Evolutionary conservation across 2,888 invertebrate species (phyloP).

Genomic region (Dicroscelio sp.): DNA sequence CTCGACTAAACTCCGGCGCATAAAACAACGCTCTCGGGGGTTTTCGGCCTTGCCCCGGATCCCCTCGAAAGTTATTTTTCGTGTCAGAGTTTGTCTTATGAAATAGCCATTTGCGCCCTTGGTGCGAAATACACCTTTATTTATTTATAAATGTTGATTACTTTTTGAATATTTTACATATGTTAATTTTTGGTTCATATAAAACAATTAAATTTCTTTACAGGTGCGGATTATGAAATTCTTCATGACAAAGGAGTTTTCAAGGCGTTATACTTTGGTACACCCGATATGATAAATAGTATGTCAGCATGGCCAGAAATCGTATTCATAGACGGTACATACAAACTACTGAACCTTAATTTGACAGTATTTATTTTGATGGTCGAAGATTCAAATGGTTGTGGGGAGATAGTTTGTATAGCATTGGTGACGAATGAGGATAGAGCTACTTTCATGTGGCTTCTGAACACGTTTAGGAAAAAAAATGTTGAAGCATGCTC

Average conservation of each 20-base stretch:
- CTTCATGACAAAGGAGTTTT: background rate
- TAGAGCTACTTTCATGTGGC: conserved; percentile 62
- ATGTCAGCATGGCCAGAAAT: conserved; percentile 71
- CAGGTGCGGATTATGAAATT: background rate
- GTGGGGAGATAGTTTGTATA: conserved; percentile 61
- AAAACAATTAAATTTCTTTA: background rate
- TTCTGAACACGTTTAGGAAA: conserved; percentile 54
- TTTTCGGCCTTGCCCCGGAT: too few species aligned
- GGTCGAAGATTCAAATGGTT: conserved; percentile 65
- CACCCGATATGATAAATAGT: conserved; percentile 56
- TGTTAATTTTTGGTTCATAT: too few species aligned
- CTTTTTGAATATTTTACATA: too few species aligned
- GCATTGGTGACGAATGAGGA: conserved; percentile 68
- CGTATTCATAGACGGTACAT: conserved; percentile 72
- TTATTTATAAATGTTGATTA: too few species aligned
- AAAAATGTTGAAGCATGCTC: conserved; percentile 21
- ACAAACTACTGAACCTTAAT: conserved; percentile 61
- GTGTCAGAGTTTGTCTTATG: too few species aligned
- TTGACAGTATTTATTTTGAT: conserved; percentile 52
- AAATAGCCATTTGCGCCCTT: too few species aligned
- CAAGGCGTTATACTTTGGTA: conserved; percentile 68
- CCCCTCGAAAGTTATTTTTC: too few species aligned
- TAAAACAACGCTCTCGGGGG: too few species aligned
- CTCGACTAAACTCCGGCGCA: too few species aligned
- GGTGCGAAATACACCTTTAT: too few species aligned